Evolutionary conservation across 2,113 vertebrate species (phyloP), one percentile per base, ranked within the genome.

Genomic region (Syrrhaptes paradoxus): DNA sequence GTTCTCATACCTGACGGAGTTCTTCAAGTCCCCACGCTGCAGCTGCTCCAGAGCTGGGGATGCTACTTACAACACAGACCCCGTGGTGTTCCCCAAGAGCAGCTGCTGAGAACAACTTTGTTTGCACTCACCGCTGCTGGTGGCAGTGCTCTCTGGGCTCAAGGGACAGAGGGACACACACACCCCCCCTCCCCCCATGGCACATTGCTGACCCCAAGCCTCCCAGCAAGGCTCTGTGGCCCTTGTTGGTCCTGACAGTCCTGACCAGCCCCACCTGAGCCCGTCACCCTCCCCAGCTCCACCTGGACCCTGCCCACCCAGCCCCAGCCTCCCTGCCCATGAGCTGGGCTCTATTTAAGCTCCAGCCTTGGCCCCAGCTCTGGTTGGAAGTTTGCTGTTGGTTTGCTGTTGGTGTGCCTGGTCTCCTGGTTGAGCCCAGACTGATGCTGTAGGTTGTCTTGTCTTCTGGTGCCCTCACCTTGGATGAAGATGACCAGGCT

Each of bases 361-460:
- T 26, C 48, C 63, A 59, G 20, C 28, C 13, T 17, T 25, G 16
- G 5, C 0, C 4, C 3, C 0, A 1, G 4, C 1, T 1, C 21
- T 76, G 11, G 8, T 6, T 48, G 8, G n/a, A 4, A 8, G 0
- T 10, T 9, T 71, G 28, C 1, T 57, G 54, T 2, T 45, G n/a
- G 0, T 10, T 9, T 71, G 28, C 1, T 57, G 54, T 2, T 45
- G n/a, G 9, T 49, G 18, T 59, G 9, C 0, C 0, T 58, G 43
- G 6, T 4, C 2, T 55, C 6, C 18, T 79, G 11, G 3, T 1
- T 22, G 21, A 41, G 8, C 26, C 1, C 4, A 6, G 45, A 4
- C 3, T 1, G 2, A 0, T 22, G 5, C 6, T 68, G 7, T 13
- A 9, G 2, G 17, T 22, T 38, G 12, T 1, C 0, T 3, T 54